A percentile compares a stretch with the other conserved stretches of the same genome.
phyloP scores from a whole-genome alignment of 2,113 vertebrate genomes.

The Elachura formosa region DNA sequence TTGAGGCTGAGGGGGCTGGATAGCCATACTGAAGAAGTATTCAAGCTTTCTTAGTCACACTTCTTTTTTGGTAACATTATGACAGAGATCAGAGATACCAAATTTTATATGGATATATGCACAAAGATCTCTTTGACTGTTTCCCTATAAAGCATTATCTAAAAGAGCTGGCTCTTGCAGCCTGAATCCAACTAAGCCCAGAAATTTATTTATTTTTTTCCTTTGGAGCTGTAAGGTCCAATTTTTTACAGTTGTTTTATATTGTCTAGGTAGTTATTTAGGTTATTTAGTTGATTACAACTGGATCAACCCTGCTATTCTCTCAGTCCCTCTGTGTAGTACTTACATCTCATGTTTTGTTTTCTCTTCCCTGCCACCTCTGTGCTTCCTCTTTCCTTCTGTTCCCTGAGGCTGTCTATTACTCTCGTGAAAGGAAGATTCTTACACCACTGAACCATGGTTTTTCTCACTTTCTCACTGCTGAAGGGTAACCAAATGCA shows the following conservation, averaged over 20 bases:
- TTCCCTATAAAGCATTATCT: neutral
- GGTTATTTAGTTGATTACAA: neutral
- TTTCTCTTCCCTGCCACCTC: neutral
- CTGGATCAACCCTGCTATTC: neutral
- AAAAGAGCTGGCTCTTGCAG: neutral
- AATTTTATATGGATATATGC: neutral
- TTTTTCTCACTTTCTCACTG: constrained; percentile 34
- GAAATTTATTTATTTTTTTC: neutral
- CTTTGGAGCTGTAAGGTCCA: neutral
- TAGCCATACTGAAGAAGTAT: neutral
- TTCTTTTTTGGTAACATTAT: constrained; percentile 16
- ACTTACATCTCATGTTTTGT: neutral
- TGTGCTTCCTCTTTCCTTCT: neutral
- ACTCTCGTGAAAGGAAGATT: neutral
- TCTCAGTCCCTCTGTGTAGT: neutral
- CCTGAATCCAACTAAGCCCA: neutral
- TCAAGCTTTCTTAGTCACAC: constrained; percentile 36
- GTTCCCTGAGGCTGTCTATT: neutral
- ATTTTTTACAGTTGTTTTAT: neutral
- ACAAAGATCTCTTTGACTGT: constrained; percentile 12
- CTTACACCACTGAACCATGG: neutral
- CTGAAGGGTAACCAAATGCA: neutral
- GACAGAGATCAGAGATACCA: constrained; percentile 12
- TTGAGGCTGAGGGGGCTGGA: neutral
- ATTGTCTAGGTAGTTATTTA: neutral